These are phyloP conservation scores for Australoheros facetus DNA, from an alignment of 2,797 vertebrate genomes.

Conservation along the genomic window DNA sequence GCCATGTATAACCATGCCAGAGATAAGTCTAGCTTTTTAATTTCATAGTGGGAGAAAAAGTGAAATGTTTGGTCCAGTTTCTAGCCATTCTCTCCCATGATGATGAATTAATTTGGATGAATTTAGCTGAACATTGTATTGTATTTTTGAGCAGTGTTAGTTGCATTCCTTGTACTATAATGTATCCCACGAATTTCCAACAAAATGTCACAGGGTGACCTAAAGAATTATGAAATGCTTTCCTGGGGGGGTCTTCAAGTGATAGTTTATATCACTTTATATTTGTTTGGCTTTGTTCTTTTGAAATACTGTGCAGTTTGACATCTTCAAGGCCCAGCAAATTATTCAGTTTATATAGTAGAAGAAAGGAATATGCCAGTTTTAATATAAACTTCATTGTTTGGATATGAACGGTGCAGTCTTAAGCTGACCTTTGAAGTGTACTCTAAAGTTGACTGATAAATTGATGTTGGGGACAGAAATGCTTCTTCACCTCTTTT, in stretches of 20 bases:
- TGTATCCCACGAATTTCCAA: fast-evolving
- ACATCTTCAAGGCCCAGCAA: not conserved
- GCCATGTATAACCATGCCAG: not conserved
- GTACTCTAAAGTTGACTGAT: not conserved
- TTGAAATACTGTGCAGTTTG: not conserved
- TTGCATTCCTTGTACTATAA: fast-evolving
- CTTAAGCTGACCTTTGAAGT: not conserved
- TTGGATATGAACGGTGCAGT: not conserved
- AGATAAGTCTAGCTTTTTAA: not conserved
- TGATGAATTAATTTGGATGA: not conserved
- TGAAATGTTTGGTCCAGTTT: not conserved
- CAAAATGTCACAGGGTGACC: not conserved
- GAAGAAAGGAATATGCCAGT: not conserved
- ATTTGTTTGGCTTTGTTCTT: not conserved
- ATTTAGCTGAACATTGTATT: not conserved
- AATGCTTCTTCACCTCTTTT: not conserved
- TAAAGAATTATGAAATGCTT: not conserved
- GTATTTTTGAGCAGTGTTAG: not conserved
- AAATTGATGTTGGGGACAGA: not conserved
- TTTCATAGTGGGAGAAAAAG: not conserved
- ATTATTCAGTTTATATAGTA: not conserved
- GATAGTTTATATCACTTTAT: not conserved
- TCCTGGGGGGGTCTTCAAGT: not conserved
- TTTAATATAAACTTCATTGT: not conserved
- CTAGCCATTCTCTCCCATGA: fast-evolving